phyloP scores from a whole-genome alignment of 2,113 vertebrate species.

The Thamnaconus septentrionalis region DNA sequence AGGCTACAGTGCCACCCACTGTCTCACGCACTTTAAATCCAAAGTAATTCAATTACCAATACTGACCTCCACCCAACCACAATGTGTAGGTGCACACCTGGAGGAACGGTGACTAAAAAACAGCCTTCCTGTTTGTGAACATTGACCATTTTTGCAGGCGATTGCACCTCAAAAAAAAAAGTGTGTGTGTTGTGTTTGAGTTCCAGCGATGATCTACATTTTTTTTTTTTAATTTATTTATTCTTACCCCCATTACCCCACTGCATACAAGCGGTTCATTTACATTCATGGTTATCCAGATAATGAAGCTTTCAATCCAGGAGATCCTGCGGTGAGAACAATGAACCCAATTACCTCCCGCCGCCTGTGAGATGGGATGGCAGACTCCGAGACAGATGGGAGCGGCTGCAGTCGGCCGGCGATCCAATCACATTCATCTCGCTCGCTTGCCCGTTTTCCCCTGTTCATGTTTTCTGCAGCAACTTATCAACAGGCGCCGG shows the following conservation, averaged over 20 bases:
- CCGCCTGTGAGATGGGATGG: constrained; percentile 82
- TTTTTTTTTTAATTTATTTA: constrained; percentile 17
- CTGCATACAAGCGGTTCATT: constrained; percentile 80
- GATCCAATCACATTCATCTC: constrained; percentile 84
- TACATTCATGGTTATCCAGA: constrained; percentile 87
- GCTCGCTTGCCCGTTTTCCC: constrained; percentile 62
- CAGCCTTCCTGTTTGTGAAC: too few relatives aligned
- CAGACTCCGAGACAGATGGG: constrained; percentile 85
- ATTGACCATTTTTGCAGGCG: constrained; percentile 22
- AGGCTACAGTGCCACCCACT: too few relatives aligned
- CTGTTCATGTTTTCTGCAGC: constrained; percentile 67
- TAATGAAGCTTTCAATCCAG: constrained; percentile 86
- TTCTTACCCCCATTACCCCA: constrained; percentile 68
- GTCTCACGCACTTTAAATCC: too few relatives aligned
- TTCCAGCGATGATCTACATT: constrained; percentile 78
- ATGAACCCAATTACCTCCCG: constrained; percentile 87
- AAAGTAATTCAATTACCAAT: too few relatives aligned
- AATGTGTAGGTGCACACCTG: too few relatives aligned
- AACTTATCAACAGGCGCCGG: constrained; percentile 80
- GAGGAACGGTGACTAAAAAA: too few relatives aligned
- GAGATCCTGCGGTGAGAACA: constrained; percentile 83
- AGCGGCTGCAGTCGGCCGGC: constrained; percentile 78
- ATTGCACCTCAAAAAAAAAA: constrained; percentile 12
- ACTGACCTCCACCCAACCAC: too few relatives aligned
- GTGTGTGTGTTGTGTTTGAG: constrained; percentile 59